Percentiles rank a stretch among this genome's conserved stretches.
phyloP scores from a whole-genome alignment of 2,888 invertebrate genomes.

The Lottia gigantea region DNA sequence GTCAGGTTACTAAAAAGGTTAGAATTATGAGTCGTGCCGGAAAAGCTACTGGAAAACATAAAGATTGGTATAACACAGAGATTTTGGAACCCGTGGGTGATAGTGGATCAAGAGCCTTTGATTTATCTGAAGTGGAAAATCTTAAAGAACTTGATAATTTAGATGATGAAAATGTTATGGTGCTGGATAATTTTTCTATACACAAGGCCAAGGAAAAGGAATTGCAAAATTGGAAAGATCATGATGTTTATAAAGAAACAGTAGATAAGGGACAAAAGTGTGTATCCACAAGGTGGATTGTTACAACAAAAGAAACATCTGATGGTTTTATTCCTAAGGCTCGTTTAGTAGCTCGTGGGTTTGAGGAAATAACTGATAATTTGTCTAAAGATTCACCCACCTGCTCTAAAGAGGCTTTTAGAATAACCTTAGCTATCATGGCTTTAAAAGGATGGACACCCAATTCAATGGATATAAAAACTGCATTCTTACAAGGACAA shows the following conservation, averaged over 20 bases:
- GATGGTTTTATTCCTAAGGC: slow-evolving; percentile 12
- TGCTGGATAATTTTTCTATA: slow-evolving; percentile 2
- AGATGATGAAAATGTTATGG: neutral
- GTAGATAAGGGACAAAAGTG: slow-evolving; percentile 13
- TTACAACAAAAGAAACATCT: slow-evolving; percentile 10
- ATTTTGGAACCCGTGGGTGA: neutral
- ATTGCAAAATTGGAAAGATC: slow-evolving; percentile 14
- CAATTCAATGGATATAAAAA: slow-evolving; percentile 18
- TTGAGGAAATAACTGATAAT: slow-evolving; percentile 18
- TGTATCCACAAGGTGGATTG: slow-evolving; percentile 18
- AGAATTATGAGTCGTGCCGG: slow-evolving; percentile 16
- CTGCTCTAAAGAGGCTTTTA: slow-evolving; percentile 15
- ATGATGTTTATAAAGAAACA: slow-evolving; percentile 17
- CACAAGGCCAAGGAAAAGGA: slow-evolving; percentile 16
- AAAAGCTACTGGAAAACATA: slow-evolving; percentile 18
- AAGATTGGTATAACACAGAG: slow-evolving; percentile 19
- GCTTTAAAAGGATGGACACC: slow-evolving; percentile 6
- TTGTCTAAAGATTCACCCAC: slow-evolving; percentile 17
- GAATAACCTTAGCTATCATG: slow-evolving; percentile 14
- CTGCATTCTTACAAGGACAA: slow-evolving; percentile 16
- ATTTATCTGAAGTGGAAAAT: slow-evolving; percentile 5
- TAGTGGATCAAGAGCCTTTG: slow-evolving; percentile 7
- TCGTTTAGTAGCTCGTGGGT: slow-evolving; percentile 21
- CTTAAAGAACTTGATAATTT: neutral
- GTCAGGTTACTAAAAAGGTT: neutral